Percentiles rank a stretch among this genome's conserved stretches.
Conservation (phyloP, 2,113 vertebrate species). For the Burhinus bistriatus region DNA sequence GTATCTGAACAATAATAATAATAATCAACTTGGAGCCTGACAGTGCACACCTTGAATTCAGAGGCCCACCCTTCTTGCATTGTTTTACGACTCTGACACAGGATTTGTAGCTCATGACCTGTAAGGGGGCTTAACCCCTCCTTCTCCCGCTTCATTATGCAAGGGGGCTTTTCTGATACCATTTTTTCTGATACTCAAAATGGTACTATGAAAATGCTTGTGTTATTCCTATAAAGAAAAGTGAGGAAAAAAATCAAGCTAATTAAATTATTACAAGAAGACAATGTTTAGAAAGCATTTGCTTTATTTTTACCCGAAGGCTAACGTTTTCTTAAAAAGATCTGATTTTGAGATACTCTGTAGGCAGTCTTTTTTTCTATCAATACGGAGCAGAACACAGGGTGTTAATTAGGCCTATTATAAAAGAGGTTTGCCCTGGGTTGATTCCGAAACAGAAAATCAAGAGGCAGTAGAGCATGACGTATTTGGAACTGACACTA, state of each 20-base stretch:
- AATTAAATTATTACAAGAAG: neutral
- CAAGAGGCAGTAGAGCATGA: constrained; percentile 58
- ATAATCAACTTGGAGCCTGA: neutral
- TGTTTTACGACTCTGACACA: neutral
- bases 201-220: neutral
- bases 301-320: neutral
- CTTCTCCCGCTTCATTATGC: neutral
- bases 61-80: neutral
- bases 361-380: neutral
- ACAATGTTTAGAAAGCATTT: neutral
- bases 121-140: neutral
- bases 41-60: neutral
- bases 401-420: constrained; percentile 62
- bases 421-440: constrained; percentile 52
- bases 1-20: neutral
- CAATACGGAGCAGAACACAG: neutral
- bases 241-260: neutral
- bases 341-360: neutral
- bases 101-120: neutral
- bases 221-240: neutral
- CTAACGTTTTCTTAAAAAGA: neutral
- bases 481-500: constrained; percentile 63
- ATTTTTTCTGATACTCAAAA: neutral
- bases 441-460: constrained; percentile 59
- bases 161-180: neutral